phyloP scores from a whole-genome alignment of 2,888 invertebrate species.

The Eilema griseolum region DNA sequence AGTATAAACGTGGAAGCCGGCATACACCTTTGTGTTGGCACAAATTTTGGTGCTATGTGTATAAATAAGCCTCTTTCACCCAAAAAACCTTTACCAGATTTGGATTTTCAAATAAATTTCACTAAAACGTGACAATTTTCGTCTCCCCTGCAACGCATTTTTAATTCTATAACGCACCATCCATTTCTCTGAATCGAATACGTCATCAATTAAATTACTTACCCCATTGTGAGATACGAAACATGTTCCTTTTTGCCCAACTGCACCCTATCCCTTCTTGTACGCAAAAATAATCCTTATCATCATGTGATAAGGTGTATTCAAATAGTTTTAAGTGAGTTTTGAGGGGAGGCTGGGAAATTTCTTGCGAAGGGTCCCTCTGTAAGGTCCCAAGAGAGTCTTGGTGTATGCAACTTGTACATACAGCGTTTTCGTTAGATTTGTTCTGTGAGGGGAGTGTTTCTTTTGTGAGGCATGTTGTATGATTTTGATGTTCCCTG shows the following conservation, averaged over 20 bases:
- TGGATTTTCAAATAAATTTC: slow-evolving; percentile 12
- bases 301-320: rapidly evolving
- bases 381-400: slow-evolving; percentile 67
- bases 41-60: not conserved
- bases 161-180: slow-evolving; percentile 67
- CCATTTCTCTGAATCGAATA: slow-evolving; percentile 82
- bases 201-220: slow-evolving; percentile 86
- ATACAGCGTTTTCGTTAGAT: slow-evolving; percentile 70
- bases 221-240: slow-evolving; percentile 71
- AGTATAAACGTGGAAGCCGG: not conserved
- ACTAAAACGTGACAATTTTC: slow-evolving; percentile 12
- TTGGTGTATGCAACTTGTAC: slow-evolving; percentile 69
- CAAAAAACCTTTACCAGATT: not conserved
- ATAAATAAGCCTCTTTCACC: not conserved
- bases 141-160: slow-evolving; percentile 37
- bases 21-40: not conserved
- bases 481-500: slow-evolving; percentile 16
- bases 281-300: slow-evolving; percentile 24
- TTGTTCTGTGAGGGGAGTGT: slow-evolving; percentile 56
- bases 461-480: slow-evolving; percentile 50
- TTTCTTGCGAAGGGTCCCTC: slow-evolving; percentile 65
- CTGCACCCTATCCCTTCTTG: not conserved
- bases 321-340: not conserved
- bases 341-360: slow-evolving; percentile 58
- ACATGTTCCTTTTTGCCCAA: slow-evolving; percentile 34